Conservation (phyloP, 2,113 vertebrate species). For the Forbesichthys agassizii region DNA sequence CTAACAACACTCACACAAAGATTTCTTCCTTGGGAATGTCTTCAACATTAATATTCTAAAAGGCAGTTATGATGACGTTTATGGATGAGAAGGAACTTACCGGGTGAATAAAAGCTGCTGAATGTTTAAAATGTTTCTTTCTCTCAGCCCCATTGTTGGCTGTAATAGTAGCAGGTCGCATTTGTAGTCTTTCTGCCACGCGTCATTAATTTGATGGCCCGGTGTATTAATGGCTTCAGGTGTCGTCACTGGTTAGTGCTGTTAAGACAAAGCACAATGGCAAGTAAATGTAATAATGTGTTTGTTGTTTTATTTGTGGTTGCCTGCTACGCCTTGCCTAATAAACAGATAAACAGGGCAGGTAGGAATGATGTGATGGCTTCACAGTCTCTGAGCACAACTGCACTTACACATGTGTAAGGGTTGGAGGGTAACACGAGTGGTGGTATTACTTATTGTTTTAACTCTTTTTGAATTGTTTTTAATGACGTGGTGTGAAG, state of each 20-base stretch:
- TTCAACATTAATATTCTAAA: slow-evolving; percentile 40
- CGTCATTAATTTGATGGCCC: slow-evolving; percentile 62
- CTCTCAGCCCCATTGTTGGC: slow-evolving; percentile 23
- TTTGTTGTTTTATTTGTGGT: background rate
- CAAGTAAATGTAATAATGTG: background rate
- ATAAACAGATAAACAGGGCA: too few relatives aligned
- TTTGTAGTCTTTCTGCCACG: slow-evolving; percentile 48
- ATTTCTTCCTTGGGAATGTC: slow-evolving; percentile 5
- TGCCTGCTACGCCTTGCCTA: background rate
- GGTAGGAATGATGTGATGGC: background rate
- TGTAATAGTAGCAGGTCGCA: slow-evolving; percentile 34
- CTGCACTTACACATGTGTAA: background rate
- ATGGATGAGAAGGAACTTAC: slow-evolving; percentile 51
- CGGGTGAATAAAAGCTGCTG: slow-evolving; percentile 39
- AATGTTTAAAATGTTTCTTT: slow-evolving; percentile 23
- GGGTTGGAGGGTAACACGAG: too few relatives aligned
- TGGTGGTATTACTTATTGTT: too few relatives aligned
- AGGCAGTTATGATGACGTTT: slow-evolving; percentile 47
- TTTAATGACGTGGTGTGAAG: too few relatives aligned
- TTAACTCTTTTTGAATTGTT: too few relatives aligned
- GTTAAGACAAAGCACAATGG: slow-evolving; percentile 54
- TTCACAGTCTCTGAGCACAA: background rate
- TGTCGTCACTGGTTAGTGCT: slow-evolving; percentile 59
- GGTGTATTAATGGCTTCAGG: slow-evolving; percentile 61
- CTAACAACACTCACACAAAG: slow-evolving; percentile 23